Base-by-base conservation (phyloP, 2,888 invertebrate genomes). In the Hyles lineata region DNA sequence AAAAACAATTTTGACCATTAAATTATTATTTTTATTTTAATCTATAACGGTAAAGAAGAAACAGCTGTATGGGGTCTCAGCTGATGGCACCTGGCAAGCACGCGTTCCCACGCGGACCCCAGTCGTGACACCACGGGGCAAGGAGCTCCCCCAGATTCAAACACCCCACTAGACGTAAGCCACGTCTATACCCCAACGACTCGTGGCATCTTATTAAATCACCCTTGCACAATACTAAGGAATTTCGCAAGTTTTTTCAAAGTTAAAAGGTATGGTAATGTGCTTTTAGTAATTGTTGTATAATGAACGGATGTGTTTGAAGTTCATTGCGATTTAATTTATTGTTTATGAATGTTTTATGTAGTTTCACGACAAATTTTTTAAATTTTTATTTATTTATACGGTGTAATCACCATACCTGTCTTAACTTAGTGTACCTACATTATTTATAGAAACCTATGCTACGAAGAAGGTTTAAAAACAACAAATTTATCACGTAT, bases 51-150 rank as follows among this genome's bases (percentile, higher is more conserved):
- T n/a, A 35, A 72, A 29, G 67, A 23, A 35, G 43, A 67, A 43
- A 72, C 93, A 92, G 92, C 92, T 92, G 92, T 88, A 77, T 70
- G 73, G 81, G 85, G 86, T 82, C 82, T 84, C 83, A 88, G 87
- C 86, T 88, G 88, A 89, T 81, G 83, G 81, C 92, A 93, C 90
- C 93, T 92, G 93, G 92, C 85, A 80, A 87, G 86, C 89, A 88
- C 89, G 87, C 89, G 88, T 94, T 93, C 93, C 90, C 94, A 93
- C 93, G 93, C 88, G 89, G 82, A 90, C 91, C 92, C 77, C 76
- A 79, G 77, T 81, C 79, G 55, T 59, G 67, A 72, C 67, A 67
- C 80, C 82, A 82, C 83, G 82, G 82, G 83, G 80, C 84, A 82
- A 83, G 82, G 81, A 83, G 80, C 84, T 82, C 79, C 85, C 83